A percentile compares a stretch with the other conserved stretches of the same genome.
These are phyloP conservation scores for Sebastes steindachneri DNA, from an alignment of 2,797 vertebrate genomes.

Conservation along the genomic window DNA sequence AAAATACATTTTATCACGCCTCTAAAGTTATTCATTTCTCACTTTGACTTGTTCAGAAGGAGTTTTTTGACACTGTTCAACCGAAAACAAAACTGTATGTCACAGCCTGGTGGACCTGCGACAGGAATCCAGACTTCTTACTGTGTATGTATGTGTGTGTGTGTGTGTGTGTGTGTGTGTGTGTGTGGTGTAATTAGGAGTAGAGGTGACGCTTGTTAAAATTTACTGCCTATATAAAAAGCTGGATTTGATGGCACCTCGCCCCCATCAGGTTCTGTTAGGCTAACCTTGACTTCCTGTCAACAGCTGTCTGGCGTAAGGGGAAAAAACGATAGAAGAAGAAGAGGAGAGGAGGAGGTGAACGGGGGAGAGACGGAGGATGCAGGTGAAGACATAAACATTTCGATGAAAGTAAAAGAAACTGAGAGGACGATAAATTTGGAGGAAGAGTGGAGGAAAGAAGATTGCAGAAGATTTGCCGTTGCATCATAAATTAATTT, in stretches of 20 bases:
- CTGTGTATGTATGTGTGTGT: neutral
- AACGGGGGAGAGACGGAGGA: neutral
- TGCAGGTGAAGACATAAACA: conserved; percentile 37
- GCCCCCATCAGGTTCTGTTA: conserved; percentile 25
- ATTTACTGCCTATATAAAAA: conserved; percentile 58
- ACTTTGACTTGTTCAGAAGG: neutral
- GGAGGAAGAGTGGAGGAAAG: neutral
- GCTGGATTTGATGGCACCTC: conserved; percentile 34
- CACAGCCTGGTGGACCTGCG: neutral
- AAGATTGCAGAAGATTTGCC: neutral
- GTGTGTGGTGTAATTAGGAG: conserved; percentile 30
- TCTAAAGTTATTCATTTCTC: neutral
- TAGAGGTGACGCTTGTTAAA: conserved; percentile 39
- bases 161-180: conserved; percentile 14
- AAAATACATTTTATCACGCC: neutral
- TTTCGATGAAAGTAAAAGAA: conserved; percentile 18
- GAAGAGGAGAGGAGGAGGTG: neutral
- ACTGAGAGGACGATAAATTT: conserved; percentile 29
- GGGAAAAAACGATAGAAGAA: neutral
- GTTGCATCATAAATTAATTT: neutral
- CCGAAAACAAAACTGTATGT: neutral
- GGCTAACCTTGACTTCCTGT: conserved; percentile 66
- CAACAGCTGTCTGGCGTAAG: conserved; percentile 26
- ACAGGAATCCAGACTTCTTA: neutral
- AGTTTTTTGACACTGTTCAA: neutral